Evolutionary conservation across 1,140 invertebrate species (phyloP).

Genomic region (Drosophila melanica): DNA sequence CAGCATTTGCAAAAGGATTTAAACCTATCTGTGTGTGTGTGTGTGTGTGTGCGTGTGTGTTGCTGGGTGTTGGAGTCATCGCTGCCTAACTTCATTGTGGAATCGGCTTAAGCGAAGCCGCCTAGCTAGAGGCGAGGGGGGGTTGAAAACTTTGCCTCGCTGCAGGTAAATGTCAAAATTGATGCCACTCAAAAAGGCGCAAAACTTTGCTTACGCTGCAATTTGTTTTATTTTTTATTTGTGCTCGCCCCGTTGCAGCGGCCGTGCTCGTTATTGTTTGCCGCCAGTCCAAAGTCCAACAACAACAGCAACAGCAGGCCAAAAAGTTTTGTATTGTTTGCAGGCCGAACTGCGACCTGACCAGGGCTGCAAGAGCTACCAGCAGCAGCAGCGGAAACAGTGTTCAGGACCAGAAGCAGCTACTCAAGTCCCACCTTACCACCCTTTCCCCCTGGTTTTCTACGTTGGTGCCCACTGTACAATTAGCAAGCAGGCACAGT

Average conservation of each 20-base stretch:
- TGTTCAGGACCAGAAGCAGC: constrained; percentile 25
- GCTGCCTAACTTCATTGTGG: constrained; percentile 27
- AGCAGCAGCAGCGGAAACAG: constrained; percentile 18
- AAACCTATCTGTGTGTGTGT: neutral
- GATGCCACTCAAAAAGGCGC: constrained; percentile 76
- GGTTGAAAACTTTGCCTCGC: constrained; percentile 56
- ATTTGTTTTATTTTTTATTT: constrained; percentile 3
- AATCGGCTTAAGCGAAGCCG: constrained; percentile 57
- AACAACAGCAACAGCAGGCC: constrained; percentile 18
- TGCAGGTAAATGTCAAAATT: constrained; percentile 84
- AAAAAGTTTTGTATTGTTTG: constrained; percentile 55
- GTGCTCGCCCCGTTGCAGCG: constrained; percentile 22
- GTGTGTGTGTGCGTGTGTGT: neutral
- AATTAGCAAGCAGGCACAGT: constrained; percentile 59
- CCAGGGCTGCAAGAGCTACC: constrained; percentile 11
- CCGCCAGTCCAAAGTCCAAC: constrained; percentile 6
- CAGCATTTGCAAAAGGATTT: constrained; percentile 33
- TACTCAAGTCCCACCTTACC: neutral
- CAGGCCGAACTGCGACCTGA: constrained; percentile 28
- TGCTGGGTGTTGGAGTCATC: constrained; percentile 11
- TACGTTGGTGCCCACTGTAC: constrained; percentile 4
- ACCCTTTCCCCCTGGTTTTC: too few species aligned
- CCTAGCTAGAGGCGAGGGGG: constrained; percentile 39
- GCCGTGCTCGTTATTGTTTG: constrained; percentile 16
- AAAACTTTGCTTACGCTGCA: constrained; percentile 55